phyloP scores from a whole-genome alignment of 2,113 vertebrate genomes.

The Gallinago media region DNA sequence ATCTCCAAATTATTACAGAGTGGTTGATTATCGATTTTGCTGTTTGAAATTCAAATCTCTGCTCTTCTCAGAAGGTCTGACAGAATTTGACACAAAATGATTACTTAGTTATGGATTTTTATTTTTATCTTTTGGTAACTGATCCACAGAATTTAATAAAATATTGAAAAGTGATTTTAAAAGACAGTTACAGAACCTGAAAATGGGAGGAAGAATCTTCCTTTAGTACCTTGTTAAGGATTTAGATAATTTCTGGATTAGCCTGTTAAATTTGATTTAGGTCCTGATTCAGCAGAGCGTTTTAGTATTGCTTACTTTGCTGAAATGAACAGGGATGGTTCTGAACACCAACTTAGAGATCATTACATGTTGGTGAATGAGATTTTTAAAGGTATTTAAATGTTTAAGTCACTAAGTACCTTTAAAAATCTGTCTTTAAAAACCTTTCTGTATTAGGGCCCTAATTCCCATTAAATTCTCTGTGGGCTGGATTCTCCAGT shows the following conservation, averaged over 20 bases:
- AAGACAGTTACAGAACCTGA: background rate
- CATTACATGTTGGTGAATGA: background rate
- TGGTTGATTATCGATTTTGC: background rate
- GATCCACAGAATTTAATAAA: background rate
- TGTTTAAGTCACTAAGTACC: slow-evolving; percentile 10
- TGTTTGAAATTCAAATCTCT: slow-evolving; percentile 32
- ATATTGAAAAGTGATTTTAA: background rate
- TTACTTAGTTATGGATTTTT: background rate
- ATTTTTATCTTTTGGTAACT: background rate
- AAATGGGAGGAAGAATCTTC: background rate
- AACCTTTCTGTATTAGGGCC: background rate
- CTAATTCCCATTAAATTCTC: slow-evolving; percentile 7
- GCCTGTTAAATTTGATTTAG: slow-evolving; percentile 6
- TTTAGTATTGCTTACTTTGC: slow-evolving; percentile 8
- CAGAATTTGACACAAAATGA: background rate
- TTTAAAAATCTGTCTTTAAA: slow-evolving; percentile 40
- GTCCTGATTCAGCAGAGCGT: slow-evolving; percentile 13
- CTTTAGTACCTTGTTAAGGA: background rate
- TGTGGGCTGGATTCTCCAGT: slow-evolving; percentile 29
- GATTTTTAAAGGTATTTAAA: slow-evolving; percentile 29
- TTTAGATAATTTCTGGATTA: slow-evolving; percentile 41
- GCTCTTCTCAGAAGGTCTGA: background rate
- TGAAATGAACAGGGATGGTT: background rate
- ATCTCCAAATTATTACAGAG: background rate
- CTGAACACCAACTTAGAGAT: background rate